Conservation (phyloP, 2,888 invertebrate genomes). For the Danaus chrysippus region DNA sequence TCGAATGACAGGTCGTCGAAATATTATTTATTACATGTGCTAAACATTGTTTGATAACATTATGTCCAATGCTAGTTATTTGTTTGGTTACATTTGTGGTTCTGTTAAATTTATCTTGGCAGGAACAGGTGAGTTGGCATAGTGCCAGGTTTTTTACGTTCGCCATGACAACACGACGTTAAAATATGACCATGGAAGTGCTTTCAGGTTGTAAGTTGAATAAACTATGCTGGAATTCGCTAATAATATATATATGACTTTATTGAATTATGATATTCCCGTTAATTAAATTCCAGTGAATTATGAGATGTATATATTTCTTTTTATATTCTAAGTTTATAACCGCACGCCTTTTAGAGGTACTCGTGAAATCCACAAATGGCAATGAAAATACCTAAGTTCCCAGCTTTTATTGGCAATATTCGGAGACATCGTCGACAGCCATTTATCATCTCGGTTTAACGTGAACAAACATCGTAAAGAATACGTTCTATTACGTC, state of each 20-base stretch:
- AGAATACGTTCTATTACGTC: not conserved
- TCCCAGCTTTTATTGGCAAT: not conserved
- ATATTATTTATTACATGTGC: not conserved
- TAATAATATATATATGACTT: no score
- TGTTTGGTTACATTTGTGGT: not conserved
- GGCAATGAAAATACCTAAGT: conserved; percentile 2
- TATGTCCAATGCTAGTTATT: not conserved
- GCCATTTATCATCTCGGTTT: not conserved
- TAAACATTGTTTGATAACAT: not conserved
- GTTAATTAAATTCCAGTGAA: no score
- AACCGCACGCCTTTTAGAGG: no score
- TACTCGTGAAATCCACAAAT: not conserved
- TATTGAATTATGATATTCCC: no score
- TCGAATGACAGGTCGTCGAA: no score
- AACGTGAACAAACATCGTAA: not conserved
- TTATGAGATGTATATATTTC: no score
- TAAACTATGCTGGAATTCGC: no score
- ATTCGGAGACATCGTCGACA: not conserved
- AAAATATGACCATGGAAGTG: conserved; percentile 29
- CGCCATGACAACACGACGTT: conserved; percentile 30
- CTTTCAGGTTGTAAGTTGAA: not conserved
- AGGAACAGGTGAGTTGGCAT: conserved; percentile 7
- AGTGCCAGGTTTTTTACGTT: conserved; percentile 19
- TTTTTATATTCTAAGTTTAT: no score
- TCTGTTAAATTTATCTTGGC: not conserved